Evolutionary conservation across 2,113 vertebrate species (phyloP).

Genomic region (Falcunculus frontatus): DNA sequence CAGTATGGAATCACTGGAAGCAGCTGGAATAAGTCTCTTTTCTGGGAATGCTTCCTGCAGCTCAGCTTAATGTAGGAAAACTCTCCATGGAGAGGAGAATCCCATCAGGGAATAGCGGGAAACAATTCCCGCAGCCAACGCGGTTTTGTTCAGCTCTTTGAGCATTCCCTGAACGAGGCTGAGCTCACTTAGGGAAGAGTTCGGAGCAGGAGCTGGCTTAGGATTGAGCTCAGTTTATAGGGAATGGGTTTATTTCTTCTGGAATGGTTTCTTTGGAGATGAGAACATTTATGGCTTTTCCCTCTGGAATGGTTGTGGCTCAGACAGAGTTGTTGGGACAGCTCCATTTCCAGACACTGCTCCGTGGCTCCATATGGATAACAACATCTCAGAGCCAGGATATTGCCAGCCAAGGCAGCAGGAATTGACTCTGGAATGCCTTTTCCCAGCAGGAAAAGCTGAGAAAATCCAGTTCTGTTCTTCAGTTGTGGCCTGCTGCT

Average conservation of each 20-base stretch:
- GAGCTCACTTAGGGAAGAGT: background rate
- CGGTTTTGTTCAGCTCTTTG: background rate
- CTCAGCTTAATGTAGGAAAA: background rate
- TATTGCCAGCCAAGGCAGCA: background rate
- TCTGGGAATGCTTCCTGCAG: background rate
- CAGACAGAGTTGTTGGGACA: background rate
- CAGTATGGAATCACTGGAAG: rapidly evolving
- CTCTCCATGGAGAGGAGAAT: background rate
- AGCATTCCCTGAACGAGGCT: background rate
- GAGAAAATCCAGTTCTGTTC: background rate
- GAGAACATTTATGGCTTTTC: background rate
- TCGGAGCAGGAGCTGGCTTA: background rate
- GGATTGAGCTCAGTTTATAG: background rate
- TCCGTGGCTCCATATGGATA: background rate
- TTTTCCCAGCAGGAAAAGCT: background rate
- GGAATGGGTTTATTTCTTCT: background rate
- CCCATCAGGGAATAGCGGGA: background rate
- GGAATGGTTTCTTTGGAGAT: background rate
- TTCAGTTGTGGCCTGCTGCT: background rate
- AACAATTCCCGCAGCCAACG: background rate
- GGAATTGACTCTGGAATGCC: background rate
- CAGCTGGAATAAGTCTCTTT: background rate
- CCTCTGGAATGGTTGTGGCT: background rate
- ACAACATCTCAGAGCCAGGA: background rate
- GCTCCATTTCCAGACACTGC: background rate